Conservation (phyloP, 2,888 invertebrate genomes). For the Volucella zonaria region DNA sequence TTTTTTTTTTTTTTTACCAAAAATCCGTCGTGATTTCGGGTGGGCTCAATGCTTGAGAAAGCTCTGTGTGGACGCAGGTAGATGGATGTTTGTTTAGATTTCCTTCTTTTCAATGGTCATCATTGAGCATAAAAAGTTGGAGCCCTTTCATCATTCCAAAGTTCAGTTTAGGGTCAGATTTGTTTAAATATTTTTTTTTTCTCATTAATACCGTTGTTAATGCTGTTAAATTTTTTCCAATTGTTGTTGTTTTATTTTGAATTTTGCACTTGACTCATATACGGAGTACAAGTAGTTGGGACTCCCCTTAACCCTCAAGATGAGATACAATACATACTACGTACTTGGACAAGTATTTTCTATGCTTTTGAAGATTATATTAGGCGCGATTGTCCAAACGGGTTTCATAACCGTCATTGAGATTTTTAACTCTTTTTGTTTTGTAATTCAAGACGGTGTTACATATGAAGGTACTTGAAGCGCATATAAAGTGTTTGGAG, state of each 20-base stretch:
- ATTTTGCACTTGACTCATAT: constrained; percentile 60
- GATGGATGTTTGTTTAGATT: constrained; percentile 14
- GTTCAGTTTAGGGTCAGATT: neutral
- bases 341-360: constrained; percentile 17
- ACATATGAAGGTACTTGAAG: constrained; percentile 71
- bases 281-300: constrained; percentile 19
- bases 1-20: constrained; percentile 10
- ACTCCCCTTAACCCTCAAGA: constrained; percentile 32
- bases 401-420: constrained; percentile 70
- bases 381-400: constrained; percentile 65
- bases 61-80: constrained; percentile 15
- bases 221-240: neutral
- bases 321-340: neutral
- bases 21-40: neutral
- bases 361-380: constrained; percentile 56
- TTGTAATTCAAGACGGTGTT: constrained; percentile 60
- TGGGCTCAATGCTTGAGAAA: neutral
- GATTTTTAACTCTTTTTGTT: constrained; percentile 32
- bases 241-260: constrained; percentile 8
- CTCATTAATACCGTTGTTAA: constrained; percentile 27
- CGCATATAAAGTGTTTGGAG: constrained; percentile 63
- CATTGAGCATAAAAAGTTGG: constrained; percentile 3
- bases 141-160: constrained; percentile 26
- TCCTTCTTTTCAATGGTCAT: constrained; percentile 37
- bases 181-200: neutral